A percentile compares a stretch with the other conserved stretches of the same genome.
Evolutionary conservation across 2,113 vertebrate genomes (phyloP).

Genomic region (Prionailurus bengalensis): DNA sequence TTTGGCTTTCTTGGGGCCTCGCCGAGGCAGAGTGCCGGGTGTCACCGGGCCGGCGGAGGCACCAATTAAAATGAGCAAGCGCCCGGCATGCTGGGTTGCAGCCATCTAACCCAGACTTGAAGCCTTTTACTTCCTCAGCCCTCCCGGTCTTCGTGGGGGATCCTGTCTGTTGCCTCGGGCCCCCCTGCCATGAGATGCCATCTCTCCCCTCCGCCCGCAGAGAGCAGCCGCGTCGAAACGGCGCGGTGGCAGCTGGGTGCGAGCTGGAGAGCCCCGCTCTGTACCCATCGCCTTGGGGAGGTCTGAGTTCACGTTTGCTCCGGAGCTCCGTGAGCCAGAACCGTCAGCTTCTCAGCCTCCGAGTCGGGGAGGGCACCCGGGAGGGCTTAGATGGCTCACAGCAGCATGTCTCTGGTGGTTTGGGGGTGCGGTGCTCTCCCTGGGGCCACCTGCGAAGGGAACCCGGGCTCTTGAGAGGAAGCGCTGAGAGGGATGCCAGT

Average conservation of each 20-base stretch:
- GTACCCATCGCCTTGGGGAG: slow-evolving; percentile 78
- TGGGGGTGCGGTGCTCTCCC: slow-evolving; percentile 62
- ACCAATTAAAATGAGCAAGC: slow-evolving; percentile 85
- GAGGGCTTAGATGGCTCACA: slow-evolving; percentile 66
- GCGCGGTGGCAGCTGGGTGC: slow-evolving; percentile 84
- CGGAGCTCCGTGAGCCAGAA: slow-evolving; percentile 83
- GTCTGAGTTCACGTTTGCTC: slow-evolving; percentile 81
- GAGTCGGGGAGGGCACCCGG: neutral
- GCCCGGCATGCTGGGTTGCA: slow-evolving; percentile 79
- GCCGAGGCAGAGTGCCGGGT: slow-evolving; percentile 69
- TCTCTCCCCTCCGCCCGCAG: slow-evolving; percentile 80
- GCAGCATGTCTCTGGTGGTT: slow-evolving; percentile 9
- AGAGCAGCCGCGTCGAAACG: slow-evolving; percentile 76
- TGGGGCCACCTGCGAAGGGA: slow-evolving; percentile 43
- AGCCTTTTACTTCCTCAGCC: slow-evolving; percentile 74
- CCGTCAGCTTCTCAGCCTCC: slow-evolving; percentile 79
- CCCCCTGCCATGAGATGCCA: slow-evolving; percentile 85
- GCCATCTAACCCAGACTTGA: slow-evolving; percentile 69
- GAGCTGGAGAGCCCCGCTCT: slow-evolving; percentile 81
- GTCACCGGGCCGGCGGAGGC: slow-evolving; percentile 73
- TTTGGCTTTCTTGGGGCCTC: slow-evolving; percentile 80
- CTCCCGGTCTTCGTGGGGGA: slow-evolving; percentile 77
- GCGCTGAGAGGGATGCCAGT: neutral
- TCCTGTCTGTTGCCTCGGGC: slow-evolving; percentile 84
- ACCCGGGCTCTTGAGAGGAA: neutral